These are phyloP conservation scores for Mya arenaria DNA, from an alignment of 1,140 invertebrate species.

Conservation along the genomic window DNA sequence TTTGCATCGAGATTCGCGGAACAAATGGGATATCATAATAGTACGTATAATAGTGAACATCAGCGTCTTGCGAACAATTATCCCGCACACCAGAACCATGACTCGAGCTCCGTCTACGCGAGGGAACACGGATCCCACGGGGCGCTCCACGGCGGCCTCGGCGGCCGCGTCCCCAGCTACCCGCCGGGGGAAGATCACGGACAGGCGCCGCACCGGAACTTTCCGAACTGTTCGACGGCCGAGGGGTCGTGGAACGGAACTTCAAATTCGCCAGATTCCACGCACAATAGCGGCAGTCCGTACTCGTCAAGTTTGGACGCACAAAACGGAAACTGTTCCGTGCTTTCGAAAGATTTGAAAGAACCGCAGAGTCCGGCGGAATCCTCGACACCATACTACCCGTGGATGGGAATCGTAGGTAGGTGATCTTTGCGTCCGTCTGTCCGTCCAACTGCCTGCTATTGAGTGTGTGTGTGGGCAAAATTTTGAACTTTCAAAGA, in stretches of 20 bases:
- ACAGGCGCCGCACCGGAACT: conserved; percentile 50
- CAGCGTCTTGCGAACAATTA: conserved; percentile 61
- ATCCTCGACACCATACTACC: conserved; percentile 71
- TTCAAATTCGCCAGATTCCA: conserved; percentile 64
- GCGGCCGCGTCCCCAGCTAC: conserved; percentile 54
- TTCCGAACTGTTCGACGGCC: conserved; percentile 54
- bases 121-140: conserved; percentile 56
- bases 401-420: conserved; percentile 78
- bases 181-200: conserved; percentile 43
- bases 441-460: too few species aligned
- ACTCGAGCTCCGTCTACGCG: conserved; percentile 54
- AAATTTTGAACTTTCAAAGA: too few species aligned
- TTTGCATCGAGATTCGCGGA: conserved; percentile 73
- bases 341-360: conserved; percentile 69
- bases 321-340: conserved; percentile 61
- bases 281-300: conserved; percentile 61
- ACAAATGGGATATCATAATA: conserved; percentile 71
- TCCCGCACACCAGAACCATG: conserved; percentile 64
- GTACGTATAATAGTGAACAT: conserved; percentile 63
- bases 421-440: too few species aligned
- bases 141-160: conserved; percentile 38
- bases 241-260: conserved; percentile 57
- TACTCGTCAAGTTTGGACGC: conserved; percentile 58
- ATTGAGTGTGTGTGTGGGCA: too few species aligned
- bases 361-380: conserved; percentile 59